These are phyloP conservation scores for Nephrotoma flavescens DNA, from an alignment of 2,888 invertebrate species.

Conservation along the genomic window DNA sequence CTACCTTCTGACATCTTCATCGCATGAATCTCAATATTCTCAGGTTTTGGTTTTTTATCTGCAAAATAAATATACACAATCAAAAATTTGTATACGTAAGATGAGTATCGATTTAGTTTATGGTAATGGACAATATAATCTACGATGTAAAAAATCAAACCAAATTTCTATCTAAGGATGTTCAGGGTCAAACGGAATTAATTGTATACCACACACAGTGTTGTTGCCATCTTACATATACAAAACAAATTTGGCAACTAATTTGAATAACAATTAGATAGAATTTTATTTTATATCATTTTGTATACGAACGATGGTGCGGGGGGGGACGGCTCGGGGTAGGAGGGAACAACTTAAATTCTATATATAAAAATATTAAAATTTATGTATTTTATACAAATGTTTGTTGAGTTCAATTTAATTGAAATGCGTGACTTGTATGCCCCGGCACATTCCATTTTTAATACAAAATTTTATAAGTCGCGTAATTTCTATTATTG, in stretches of 20 bases:
- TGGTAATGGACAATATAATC: not conserved
- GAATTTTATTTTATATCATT: not conserved
- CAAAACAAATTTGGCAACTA: not conserved
- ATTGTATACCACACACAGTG: not conserved
- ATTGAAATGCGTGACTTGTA: not conserved
- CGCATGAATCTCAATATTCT: constrained; percentile 53
- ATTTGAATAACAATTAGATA: not conserved
- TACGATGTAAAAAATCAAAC: not conserved
- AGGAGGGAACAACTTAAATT: not conserved
- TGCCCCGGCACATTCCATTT: not conserved
- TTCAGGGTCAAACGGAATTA: not conserved
- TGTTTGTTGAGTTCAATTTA: not conserved
- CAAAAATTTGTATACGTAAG: not conserved
- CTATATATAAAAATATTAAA: not conserved
- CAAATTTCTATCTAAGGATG: not conserved
- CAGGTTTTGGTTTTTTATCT: constrained; percentile 62
- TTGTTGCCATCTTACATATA: not conserved
- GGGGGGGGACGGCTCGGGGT: not conserved
- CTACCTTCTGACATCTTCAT: constrained; percentile 35
- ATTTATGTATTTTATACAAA: not conserved
- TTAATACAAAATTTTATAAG: not conserved
- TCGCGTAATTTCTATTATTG: not conserved
- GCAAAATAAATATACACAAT: constrained; percentile 20
- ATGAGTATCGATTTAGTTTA: not conserved
- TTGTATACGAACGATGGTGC: not conserved